A percentile compares a stretch with the other conserved stretches of the same genome.
These are phyloP conservation scores for Macaca nemestrina DNA, from an alignment of 2,113 vertebrate species.

Conservation along the genomic window DNA sequence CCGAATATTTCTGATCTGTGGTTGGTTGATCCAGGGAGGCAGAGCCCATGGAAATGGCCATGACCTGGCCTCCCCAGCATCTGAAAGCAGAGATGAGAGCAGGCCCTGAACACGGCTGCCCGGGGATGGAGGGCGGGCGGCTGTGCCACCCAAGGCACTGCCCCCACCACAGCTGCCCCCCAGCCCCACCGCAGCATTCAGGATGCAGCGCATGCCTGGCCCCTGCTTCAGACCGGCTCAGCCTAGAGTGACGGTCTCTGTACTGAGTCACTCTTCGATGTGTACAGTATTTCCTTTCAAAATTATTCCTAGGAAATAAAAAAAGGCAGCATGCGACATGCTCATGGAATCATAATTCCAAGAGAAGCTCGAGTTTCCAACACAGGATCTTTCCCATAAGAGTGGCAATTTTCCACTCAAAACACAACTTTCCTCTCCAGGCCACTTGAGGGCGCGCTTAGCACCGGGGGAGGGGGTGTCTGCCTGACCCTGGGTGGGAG, in stretches of 20 bases:
- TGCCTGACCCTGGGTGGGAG: neutral
- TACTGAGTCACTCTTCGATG: neutral
- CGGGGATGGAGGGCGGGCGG: accelerated
- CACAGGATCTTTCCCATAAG: neutral
- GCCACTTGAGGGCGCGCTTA: constrained; percentile 67
- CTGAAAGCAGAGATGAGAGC: too few species aligned
- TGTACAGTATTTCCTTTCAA: neutral
- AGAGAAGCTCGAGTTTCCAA: neutral
- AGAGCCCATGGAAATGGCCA: neutral
- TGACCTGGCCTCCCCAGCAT: neutral
- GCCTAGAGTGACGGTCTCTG: neutral
- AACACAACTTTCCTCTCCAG: constrained; percentile 35
- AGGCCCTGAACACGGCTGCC: neutral
- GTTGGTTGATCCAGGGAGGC: neutral
- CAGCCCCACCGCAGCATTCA: accelerated
- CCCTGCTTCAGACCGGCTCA: accelerated
- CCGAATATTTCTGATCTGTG: neutral
- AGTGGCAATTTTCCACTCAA: neutral
- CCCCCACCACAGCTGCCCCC: neutral
- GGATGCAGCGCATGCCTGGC: accelerated
- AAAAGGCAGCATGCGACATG: too few species aligned
- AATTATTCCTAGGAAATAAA: neutral
- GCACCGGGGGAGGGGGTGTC: constrained; percentile 23
- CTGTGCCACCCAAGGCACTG: accelerated
- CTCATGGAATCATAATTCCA: too few species aligned